Conservation (phyloP, 2,888 invertebrate genomes). For the Nymphalis urticae region DNA sequence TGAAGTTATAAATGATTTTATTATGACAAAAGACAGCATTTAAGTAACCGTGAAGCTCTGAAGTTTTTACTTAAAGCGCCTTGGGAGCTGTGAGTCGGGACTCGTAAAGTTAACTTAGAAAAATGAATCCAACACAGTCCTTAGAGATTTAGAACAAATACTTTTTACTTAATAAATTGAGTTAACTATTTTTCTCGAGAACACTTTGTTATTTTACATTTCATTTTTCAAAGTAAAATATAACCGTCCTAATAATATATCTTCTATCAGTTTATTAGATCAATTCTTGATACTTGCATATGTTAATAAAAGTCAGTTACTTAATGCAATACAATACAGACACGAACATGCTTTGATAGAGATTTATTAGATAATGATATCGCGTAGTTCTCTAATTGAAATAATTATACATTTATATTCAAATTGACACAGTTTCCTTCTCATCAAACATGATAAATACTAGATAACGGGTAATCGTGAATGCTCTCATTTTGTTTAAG, state of each 20-base stretch:
- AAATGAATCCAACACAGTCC: conserved; percentile 1
- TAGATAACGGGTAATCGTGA: too few species aligned
- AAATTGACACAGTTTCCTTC: too few species aligned
- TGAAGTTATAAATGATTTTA: neutral
- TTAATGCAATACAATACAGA: too few species aligned
- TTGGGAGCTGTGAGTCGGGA: neutral
- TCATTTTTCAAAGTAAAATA: neutral
- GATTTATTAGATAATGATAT: too few species aligned
- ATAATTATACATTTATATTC: too few species aligned
- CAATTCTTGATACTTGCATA: too few species aligned
- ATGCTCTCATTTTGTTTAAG: conserved; percentile 40
- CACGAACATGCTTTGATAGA: too few species aligned
- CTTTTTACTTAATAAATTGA: conserved; percentile 8
- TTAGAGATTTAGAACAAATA: neutral
- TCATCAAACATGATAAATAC: too few species aligned
- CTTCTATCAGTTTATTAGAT: neutral
- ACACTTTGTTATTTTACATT: neutral
- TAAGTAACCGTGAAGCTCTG: neutral
- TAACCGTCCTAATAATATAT: neutral
- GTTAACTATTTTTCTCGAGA: neutral
- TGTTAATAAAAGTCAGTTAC: too few species aligned
- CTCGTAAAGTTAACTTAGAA: conserved; percentile 7
- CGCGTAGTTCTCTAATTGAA: too few species aligned
- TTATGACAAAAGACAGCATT: neutral
- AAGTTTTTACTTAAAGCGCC: neutral